Conservation (phyloP, 2,888 invertebrate species). For the Zaprionus bogoriensis region DNA sequence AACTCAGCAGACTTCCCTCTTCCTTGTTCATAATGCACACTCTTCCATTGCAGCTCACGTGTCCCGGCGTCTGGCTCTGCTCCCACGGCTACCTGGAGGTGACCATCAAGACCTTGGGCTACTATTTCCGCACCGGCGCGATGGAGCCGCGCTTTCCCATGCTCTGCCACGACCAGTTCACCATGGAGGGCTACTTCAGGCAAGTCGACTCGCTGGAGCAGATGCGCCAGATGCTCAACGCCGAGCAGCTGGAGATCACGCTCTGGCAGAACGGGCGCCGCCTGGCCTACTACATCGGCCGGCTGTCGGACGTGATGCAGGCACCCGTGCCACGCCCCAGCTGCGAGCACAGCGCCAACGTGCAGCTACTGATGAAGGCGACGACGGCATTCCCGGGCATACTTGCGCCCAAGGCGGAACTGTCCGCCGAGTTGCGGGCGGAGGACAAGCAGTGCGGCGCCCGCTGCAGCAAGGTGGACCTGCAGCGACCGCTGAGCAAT, state of each 20-base stretch:
- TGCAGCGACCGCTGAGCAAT: conserved; percentile 22
- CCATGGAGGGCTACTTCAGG: conserved; percentile 81
- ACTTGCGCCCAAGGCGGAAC: conserved; percentile 81
- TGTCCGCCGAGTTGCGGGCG: conserved; percentile 67
- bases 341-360: conserved; percentile 77
- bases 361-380: conserved; percentile 80
- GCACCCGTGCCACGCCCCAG: conserved; percentile 61
- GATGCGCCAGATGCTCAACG: conserved; percentile 68
- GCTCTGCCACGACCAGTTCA: conserved; percentile 80
- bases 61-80: conserved; percentile 83
- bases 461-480: conserved; percentile 16
- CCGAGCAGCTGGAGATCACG: conserved; percentile 79
- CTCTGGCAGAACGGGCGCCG: conserved; percentile 82
- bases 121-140: conserved; percentile 80
- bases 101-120: conserved; percentile 81
- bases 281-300: conserved; percentile 79
- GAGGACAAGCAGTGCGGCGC: conserved; percentile 37
- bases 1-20: too few species aligned
- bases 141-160: conserved; percentile 81
- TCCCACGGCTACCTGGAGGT: conserved; percentile 80
- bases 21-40: neutral
- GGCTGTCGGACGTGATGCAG: conserved; percentile 77
- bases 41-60: conserved; percentile 74
- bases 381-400: conserved; percentile 82
- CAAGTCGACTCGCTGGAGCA: conserved; percentile 64